Conservation (phyloP, 2,797 vertebrate genomes). For the Paramormyrops hopkinsi region DNA sequence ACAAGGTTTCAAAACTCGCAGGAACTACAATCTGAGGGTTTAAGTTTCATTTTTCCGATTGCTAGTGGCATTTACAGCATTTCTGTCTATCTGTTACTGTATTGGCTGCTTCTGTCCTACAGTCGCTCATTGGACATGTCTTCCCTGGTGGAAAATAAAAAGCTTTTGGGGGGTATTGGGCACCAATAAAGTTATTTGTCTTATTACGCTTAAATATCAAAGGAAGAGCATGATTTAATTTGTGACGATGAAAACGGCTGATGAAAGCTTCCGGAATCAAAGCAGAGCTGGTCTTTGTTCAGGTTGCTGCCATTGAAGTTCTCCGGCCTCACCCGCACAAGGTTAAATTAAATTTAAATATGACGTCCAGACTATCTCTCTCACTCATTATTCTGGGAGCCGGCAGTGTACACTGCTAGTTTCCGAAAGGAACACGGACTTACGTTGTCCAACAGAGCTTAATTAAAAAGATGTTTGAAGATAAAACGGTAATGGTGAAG, state of each 20-base stretch:
- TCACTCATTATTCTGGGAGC: neutral
- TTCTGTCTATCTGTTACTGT: neutral
- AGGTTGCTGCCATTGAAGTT: neutral
- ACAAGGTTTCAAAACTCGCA: neutral
- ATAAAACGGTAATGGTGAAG: neutral
- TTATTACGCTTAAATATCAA: neutral
- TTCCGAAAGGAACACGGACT: conserved; percentile 6
- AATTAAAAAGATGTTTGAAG: conserved; percentile 18
- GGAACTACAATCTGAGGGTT: neutral
- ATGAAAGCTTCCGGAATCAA: conserved; percentile 10
- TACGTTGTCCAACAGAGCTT: conserved; percentile 15
- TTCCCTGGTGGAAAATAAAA: neutral
- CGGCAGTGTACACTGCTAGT: neutral
- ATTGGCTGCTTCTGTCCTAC: neutral
- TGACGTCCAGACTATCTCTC: neutral
- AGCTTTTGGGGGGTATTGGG: neutral
- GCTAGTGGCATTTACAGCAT: neutral
- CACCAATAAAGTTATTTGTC: neutral
- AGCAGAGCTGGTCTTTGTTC: neutral
- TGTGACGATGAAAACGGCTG: neutral
- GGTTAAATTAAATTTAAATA: conserved; percentile 21
- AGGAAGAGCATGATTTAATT: conserved; percentile 14
- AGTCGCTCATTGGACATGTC: neutral
- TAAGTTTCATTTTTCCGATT: neutral
- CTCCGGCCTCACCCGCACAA: neutral